phyloP scores from a whole-genome alignment of 2,888 invertebrate genomes.

The Podabrus alpinus region DNA sequence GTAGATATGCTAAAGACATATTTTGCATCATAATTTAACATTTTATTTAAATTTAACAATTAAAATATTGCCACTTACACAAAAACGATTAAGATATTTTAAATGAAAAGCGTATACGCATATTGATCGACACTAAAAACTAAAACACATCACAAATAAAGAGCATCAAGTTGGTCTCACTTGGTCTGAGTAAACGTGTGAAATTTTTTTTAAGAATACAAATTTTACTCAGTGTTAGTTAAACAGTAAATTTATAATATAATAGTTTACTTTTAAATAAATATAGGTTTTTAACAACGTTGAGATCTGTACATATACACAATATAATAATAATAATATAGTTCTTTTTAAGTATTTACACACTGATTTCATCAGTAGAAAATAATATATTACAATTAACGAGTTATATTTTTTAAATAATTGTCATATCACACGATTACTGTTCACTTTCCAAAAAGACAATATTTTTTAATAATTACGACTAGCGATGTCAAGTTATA shows the following conservation, averaged over 20 bases:
- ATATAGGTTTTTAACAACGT: conserved; percentile 37
- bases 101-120: conserved; percentile 8
- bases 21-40: conserved; percentile 17
- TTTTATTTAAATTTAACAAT: conserved; percentile 38
- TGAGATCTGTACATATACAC: conserved; percentile 49
- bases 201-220: conserved; percentile 9
- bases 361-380: conserved; percentile 25
- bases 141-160: conserved; percentile 27
- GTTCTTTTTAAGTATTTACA: conserved; percentile 16
- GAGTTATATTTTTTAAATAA: conserved; percentile 13
- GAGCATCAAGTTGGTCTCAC: conserved; percentile 13
- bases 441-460: conserved; percentile 41
- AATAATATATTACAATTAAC: conserved; percentile 1
- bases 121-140: conserved; percentile 24
- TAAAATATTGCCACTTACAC: conserved; percentile 42
- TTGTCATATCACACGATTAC: conserved; percentile 52
- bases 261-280: conserved; percentile 30
- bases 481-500: conserved; percentile 35
- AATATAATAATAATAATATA: conserved; percentile 20
- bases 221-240: conserved; percentile 8
- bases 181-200: conserved; percentile 22
- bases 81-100: conserved; percentile 33
- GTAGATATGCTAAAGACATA: conserved; percentile 7
- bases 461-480: conserved; percentile 2
- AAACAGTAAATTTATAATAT: conserved; percentile 19